Evolutionary conservation across 2,113 vertebrate species (phyloP), one percentile per base, ranked within the genome.

Genomic region (Callopanchax toddi): DNA sequence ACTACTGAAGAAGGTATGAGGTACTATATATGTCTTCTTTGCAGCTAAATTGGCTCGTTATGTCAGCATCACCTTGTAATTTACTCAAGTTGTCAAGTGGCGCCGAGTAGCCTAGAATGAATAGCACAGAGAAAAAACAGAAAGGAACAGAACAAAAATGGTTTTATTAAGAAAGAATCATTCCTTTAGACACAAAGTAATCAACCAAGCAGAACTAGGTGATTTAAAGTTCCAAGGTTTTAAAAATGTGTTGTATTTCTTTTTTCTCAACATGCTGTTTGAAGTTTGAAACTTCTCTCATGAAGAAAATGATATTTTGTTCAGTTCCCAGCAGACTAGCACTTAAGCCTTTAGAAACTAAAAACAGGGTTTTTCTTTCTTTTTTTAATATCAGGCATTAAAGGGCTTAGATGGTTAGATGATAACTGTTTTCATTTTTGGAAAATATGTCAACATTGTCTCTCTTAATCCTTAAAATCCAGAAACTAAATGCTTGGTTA

Each of bases 11-110:
- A 86, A 86, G 75, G 79, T 85, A 69, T 79, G 68, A 78, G 79
- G 71, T 61, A 79, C 67, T 61, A 58, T 86, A 87, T 83, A 79
- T 83, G 76, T 83, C 72, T 81, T 79, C 81, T 79, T 88, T 86
- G 79, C 84, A 84, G 71, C 49, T 2, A 37, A 68, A 71, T 80
- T 54, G 54, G 39, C 50, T 71, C 71, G 60, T 87, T 84, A 81
- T 69, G 69, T 76, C 75, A 83, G 78, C 65, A 62, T 80, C 77
- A 83, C 77, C 75, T 76, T 72, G 68, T 82, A 56, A 76, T 57
- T 76, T 77, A 80, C 78, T 64, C 68, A 25, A 63, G 52, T 70
- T 83, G 75, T 78, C 82, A 71, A 78, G 49, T 54, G 78, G 76
- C 71, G 77, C 85, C 79, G 85, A 76, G 57, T 18, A 17, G 17